A percentile compares a stretch with the other conserved stretches of the same genome.
phyloP scores from a whole-genome alignment of 2,797 vertebrate genomes.

The Trachops cirrhosus region DNA sequence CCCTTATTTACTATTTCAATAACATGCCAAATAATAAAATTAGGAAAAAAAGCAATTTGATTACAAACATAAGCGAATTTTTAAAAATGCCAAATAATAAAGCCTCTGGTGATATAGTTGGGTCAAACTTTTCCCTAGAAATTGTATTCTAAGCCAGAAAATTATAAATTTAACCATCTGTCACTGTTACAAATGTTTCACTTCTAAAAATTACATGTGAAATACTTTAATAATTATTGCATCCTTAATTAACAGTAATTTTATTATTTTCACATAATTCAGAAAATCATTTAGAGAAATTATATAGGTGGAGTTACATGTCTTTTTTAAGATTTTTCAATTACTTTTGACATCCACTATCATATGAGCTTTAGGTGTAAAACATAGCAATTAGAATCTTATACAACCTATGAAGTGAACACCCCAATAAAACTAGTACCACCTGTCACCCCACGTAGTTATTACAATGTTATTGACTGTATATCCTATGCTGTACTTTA shows the following conservation, averaged over 20 bases:
- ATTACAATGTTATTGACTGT: too few relatives aligned
- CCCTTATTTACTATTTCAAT: not conserved
- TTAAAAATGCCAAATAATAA: not conserved
- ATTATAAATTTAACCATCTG: not conserved
- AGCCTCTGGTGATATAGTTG: not conserved
- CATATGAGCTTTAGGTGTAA: not conserved
- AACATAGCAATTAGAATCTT: not conserved
- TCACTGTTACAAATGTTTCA: not conserved
- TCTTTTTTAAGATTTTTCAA: not conserved
- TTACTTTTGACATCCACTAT: not conserved
- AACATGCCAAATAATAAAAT: too few relatives aligned
- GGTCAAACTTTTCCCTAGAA: not conserved
- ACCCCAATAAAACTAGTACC: too few relatives aligned
- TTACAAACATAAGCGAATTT: too few relatives aligned
- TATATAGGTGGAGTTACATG: not conserved
- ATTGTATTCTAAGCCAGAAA: not conserved
- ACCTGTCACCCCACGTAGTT: too few relatives aligned
- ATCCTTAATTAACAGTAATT: not conserved
- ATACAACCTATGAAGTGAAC: not conserved
- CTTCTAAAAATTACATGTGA: not conserved
- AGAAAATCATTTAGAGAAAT: not conserved
- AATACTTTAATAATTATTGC: not conserved
- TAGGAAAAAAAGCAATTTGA: too few relatives aligned
- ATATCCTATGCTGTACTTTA: not conserved
- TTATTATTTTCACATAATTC: not conserved